Evolutionary conservation across 2,797 vertebrate genomes (phyloP).

Genomic region (Pachyuromys duprasi): DNA sequence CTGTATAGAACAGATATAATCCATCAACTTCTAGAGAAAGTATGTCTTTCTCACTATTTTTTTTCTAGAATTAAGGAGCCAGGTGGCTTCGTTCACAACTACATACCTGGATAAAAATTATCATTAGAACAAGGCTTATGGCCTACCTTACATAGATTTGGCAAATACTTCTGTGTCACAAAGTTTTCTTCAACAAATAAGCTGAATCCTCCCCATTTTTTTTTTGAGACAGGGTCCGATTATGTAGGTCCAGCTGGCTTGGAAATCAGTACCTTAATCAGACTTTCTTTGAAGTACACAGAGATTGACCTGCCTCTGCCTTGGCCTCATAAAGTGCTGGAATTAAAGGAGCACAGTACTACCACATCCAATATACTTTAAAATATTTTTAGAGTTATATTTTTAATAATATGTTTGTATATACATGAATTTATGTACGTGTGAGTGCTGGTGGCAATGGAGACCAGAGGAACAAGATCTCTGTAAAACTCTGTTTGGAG

Average conservation of each 20-base stretch:
- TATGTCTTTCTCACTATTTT: not conserved
- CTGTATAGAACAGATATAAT: not conserved
- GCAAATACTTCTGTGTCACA: not conserved
- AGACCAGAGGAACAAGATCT: not conserved
- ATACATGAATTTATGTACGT: not conserved
- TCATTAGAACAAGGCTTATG: not conserved
- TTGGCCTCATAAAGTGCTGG: not conserved
- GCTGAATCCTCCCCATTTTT: not conserved
- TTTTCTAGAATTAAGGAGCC: not conserved
- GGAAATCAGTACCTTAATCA: not conserved
- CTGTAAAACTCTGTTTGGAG: not conserved
- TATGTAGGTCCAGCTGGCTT: not conserved
- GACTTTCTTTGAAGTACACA: not conserved
- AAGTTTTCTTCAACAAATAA: not conserved
- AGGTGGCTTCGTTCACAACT: not conserved
- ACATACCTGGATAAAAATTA: conserved; percentile 28
- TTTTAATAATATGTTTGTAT: not conserved
- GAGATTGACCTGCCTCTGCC: not conserved
- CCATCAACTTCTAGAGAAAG: not conserved
- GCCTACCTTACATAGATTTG: not conserved
- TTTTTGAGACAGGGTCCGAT: not conserved
- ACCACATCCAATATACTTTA: not conserved
- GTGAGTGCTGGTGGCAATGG: not conserved
- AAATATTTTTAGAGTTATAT: not conserved
- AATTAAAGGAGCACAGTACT: not conserved